Conservation (phyloP, 2,797 vertebrate genomes). For the Gymnoscopelus braueri region DNA sequence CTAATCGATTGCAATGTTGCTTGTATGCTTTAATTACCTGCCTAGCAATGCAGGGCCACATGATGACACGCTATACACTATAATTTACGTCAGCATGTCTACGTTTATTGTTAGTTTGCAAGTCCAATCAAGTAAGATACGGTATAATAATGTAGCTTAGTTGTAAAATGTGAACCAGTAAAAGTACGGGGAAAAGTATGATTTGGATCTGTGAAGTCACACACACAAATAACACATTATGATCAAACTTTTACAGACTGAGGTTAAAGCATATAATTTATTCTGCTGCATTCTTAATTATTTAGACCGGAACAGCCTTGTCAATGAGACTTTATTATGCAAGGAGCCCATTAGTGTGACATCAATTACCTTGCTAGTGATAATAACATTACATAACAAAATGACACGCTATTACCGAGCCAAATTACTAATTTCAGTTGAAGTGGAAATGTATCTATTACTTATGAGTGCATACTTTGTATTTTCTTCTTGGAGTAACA, state of each 20-base stretch:
- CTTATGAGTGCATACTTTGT: conserved; percentile 29
- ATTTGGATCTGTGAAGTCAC: background rate
- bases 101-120: no score
- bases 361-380: conserved; percentile 66
- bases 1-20: no score
- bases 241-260: background rate
- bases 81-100: no score
- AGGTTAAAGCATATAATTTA: conserved; percentile 31
- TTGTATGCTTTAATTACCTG: no score
- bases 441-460: conserved; percentile 53
- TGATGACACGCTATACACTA: no score
- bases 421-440: background rate
- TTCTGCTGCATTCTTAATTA: conserved; percentile 56
- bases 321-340: conserved; percentile 51
- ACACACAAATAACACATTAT: background rate
- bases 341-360: conserved; percentile 56
- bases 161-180: background rate
- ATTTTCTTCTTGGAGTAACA: conserved; percentile 25
- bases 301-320: conserved; percentile 60
- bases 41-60: no score
- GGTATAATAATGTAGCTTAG: background rate
- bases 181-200: background rate
- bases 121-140: no score
- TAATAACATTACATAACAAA: conserved; percentile 38
- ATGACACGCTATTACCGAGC: conserved; percentile 32